Evolutionary conservation across 2,888 invertebrate species (phyloP), one percentile per base, ranked within the genome.

Genomic region (Microctonus hyperodae): DNA sequence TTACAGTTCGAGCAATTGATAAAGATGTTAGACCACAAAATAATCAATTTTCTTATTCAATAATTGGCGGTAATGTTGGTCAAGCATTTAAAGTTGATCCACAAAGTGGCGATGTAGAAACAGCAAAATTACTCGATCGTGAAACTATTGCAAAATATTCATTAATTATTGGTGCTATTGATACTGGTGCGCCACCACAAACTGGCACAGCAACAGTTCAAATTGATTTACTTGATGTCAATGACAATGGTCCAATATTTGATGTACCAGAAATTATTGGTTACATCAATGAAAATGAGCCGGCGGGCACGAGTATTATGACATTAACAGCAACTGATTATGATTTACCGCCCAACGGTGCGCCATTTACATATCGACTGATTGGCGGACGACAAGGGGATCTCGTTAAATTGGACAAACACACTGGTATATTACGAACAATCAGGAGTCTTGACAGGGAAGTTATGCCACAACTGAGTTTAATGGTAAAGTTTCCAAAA

Each of bases 161-260:
- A 68, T 81, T 97, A 61, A 90, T 91, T 23, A 86, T 97, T 22
- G 95, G 94, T 1, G 96, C 95, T 1, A 94, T 96, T 66, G 96
- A 96, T 78, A 94, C 92, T 6, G 96, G 96, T 0, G 83, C 88
- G 11, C 96, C 96, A 2, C 95, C 96, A 1, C 95, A 96, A 85
- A 96, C 96, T 55, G 97, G 96, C n/a, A 94, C 94, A 0, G 89
- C 95, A 0, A 90, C 90, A 0, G 92, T 97, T 0, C 91, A 90
- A 80, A 91, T 97, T 62, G 88, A 90, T 25, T 81, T 97, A 0
- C 87, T 89, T 9, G 97, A 97, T 82, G 89, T 96, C n/a, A 97
- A 97, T 80, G 97, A 97, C 79, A 97, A 97, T 80, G 95, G 94
- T 0, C 97, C 97, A 0, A 85, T 90, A 37, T 95, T 97, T 78